These are phyloP conservation scores for Ovis canadensis DNA, from an alignment of 2,113 vertebrate species.

Conservation along the genomic window DNA sequence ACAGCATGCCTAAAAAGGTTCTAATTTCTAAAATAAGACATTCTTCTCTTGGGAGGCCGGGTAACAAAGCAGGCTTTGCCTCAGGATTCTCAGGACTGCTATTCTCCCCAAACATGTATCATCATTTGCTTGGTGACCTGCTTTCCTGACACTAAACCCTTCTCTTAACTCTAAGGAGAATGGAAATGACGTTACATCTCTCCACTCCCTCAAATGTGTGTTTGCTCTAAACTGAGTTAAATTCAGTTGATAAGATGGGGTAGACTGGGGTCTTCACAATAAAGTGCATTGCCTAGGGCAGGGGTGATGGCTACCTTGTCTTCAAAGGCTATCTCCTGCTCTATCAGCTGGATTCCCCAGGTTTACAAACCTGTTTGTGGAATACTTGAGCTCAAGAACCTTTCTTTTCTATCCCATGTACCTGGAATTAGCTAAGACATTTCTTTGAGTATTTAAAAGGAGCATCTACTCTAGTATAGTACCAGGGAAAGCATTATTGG, in stretches of 20 bases:
- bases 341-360: neutral
- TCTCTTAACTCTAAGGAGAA: neutral
- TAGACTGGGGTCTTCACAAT: neutral
- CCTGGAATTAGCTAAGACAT: neutral
- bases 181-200: fast-evolving
- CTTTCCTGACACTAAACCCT: neutral
- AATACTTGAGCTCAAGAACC: neutral
- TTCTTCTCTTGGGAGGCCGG: neutral
- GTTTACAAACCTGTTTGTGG: neutral
- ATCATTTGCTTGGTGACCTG: neutral
- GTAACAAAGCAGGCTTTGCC: neutral
- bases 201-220: neutral
- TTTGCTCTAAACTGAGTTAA: neutral
- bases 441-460: neutral
- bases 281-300: neutral
- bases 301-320: too few species aligned
- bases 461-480: neutral
- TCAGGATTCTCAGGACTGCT: neutral
- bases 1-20: neutral
- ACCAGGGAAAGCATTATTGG: neutral
- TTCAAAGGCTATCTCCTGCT: neutral
- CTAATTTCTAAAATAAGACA: neutral
- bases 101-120: neutral
- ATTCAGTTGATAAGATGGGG: neutral
- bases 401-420: neutral